phyloP scores from a whole-genome alignment of 37 sponge, comb jelly and placozoan species.

The Eunapius fragilis region DNA sequence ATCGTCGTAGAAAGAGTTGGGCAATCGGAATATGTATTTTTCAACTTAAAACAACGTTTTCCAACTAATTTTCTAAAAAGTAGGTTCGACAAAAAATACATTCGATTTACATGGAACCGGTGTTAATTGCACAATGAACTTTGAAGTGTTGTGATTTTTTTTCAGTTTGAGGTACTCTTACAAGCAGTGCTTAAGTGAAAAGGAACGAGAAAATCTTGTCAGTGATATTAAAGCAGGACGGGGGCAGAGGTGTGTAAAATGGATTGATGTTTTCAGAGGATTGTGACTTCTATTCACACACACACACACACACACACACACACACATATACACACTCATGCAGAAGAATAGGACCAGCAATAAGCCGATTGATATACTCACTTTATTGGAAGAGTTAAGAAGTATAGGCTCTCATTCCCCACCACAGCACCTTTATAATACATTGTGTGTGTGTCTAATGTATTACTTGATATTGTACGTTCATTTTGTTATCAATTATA shows the following conservation, averaged over 20 bases:
- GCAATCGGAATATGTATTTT: too few species aligned
- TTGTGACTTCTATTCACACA: background rate
- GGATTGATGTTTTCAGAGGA: background rate
- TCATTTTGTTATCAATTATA: too few species aligned
- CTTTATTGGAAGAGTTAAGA: slow-evolving; percentile 47
- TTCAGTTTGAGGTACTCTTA: slow-evolving; percentile 59
- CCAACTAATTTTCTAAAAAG: too few species aligned
- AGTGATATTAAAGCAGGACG: slow-evolving; percentile 29
- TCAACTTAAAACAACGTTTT: too few species aligned
- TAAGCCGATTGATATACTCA: slow-evolving; percentile 31
- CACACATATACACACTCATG: background rate
- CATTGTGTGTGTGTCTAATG: too few species aligned
- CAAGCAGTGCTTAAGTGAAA: slow-evolving; percentile 17
- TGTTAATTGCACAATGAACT: too few species aligned
- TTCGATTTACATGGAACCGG: too few species aligned
- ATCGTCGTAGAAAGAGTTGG: too few species aligned
- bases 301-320: background rate
- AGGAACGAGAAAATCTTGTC: slow-evolving; percentile 39
- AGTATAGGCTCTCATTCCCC: too few species aligned
- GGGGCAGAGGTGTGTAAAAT: slow-evolving; percentile 8
- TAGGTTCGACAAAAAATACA: too few species aligned
- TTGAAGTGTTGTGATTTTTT: background rate
- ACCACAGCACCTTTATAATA: too few species aligned
- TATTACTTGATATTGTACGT: too few species aligned
- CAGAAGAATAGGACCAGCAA: slow-evolving; percentile 30